Percentiles rank a stretch among this genome's conserved stretches.
phyloP scores from a whole-genome alignment of 2,888 invertebrate genomes.

The Petrolisthes manimaculis region DNA sequence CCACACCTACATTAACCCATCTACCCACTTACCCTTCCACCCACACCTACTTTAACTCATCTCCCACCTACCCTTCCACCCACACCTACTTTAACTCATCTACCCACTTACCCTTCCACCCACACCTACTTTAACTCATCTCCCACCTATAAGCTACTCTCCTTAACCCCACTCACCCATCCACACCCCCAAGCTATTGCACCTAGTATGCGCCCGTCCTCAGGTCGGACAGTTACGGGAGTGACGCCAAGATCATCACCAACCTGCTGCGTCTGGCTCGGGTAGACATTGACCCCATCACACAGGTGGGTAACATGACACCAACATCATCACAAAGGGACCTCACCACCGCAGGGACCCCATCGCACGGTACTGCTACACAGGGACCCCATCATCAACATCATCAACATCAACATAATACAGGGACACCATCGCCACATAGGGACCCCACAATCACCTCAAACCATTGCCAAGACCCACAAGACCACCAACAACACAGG shows the following conservation, averaged over 20 bases:
- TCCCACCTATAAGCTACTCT: neutral
- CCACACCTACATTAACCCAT: neutral
- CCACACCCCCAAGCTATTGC: neutral
- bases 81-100: neutral
- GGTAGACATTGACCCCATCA: conserved; percentile 43
- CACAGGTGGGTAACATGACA: conserved; percentile 29
- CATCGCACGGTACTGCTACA: neutral
- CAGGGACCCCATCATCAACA: no score
- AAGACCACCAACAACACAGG: no score
- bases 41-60: neutral
- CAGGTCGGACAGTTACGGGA: conserved; percentile 61
- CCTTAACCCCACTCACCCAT: neutral
- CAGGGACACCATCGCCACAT: no score
- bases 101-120: neutral
- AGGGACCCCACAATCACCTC: no score
- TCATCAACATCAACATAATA: no score
- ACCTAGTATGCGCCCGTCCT: neutral
- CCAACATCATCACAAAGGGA: neutral
- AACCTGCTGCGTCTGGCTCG: conserved; percentile 53
- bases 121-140: neutral
- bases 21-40: neutral
- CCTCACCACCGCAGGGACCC: neutral
- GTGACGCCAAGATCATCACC: conserved; percentile 59
- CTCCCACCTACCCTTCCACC: neutral
- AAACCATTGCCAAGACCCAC: no score